Percentiles rank a stretch among this genome's conserved stretches.
phyloP scores from a whole-genome alignment of 2,888 invertebrate genomes.

The Axea sp. region DNA sequence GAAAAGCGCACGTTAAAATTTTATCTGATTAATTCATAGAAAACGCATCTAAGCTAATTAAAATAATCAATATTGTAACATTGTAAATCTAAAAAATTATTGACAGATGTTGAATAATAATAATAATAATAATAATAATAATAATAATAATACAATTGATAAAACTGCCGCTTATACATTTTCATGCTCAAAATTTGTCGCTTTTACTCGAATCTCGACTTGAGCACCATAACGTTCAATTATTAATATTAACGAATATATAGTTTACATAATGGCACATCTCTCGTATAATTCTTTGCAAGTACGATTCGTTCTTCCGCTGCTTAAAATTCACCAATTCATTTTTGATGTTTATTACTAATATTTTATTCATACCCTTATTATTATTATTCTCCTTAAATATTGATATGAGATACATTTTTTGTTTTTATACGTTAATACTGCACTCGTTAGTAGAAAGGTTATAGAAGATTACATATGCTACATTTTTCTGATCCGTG shows the following conservation, averaged over 20 bases:
- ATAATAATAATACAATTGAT: constrained; percentile 20
- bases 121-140: no score
- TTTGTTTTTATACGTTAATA: constrained; percentile 56
- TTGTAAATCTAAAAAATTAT: constrained; percentile 15
- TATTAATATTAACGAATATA: constrained; percentile 57
- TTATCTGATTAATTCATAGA: constrained; percentile 11
- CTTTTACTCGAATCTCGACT: constrained; percentile 49
- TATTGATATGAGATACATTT: constrained; percentile 50
- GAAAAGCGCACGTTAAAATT: no score
- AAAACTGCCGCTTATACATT: constrained; percentile 12
- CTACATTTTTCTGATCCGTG: no score
- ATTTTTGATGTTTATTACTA: not conserved
- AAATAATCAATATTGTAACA: not conserved
- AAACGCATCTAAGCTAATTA: constrained; percentile 11
- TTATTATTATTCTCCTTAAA: not conserved
- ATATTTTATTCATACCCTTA: no score
- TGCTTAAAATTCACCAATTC: constrained; percentile 59
- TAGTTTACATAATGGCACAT: constrained; percentile 70
- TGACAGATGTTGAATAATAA: no score
- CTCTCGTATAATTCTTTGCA: constrained; percentile 62
- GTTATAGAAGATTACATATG: constrained; percentile 45
- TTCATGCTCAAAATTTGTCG: not conserved
- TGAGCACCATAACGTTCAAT: constrained; percentile 61
- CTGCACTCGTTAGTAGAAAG: constrained; percentile 54
- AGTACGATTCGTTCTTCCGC: constrained; percentile 61